These are phyloP conservation scores for Anisognathus igniventris DNA, from an alignment of 2,797 vertebrate genomes.

Conservation along the genomic window DNA sequence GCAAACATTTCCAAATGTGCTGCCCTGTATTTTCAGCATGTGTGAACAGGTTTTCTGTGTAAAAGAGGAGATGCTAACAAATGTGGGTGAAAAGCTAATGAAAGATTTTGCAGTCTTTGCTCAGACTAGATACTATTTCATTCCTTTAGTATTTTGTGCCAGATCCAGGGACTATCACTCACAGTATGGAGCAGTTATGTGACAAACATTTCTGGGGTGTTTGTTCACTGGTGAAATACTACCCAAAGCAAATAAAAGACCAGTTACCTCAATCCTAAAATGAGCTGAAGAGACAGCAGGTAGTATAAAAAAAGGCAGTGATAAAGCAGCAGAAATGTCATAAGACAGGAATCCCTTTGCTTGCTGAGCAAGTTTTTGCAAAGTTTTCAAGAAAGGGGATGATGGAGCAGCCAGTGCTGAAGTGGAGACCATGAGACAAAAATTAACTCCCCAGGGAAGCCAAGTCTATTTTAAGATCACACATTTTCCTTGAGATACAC, in stretches of 20 bases:
- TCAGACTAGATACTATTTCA: not conserved
- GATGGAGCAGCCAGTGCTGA: not conserved
- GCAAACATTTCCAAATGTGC: not conserved
- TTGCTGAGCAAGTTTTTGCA: not conserved
- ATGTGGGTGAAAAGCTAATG: not conserved
- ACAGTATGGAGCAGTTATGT: not conserved
- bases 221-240: not conserved
- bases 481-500: not conserved
- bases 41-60: not conserved
- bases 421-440: not conserved
- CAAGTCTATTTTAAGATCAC: not conserved
- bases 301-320: not conserved
- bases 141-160: not conserved
- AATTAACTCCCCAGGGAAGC: not conserved
- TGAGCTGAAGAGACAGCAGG: not conserved
- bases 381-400: not conserved
- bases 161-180: not conserved
- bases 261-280: not conserved
- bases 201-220: not conserved
- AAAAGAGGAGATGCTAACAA: not conserved
- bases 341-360: not conserved
- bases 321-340: not conserved
- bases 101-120: not conserved
- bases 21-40: not conserved
- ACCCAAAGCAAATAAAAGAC: not conserved